Evolutionary conservation across 2,113 vertebrate species (phyloP).

Genomic region (Pomatorhinus ruficollis): DNA sequence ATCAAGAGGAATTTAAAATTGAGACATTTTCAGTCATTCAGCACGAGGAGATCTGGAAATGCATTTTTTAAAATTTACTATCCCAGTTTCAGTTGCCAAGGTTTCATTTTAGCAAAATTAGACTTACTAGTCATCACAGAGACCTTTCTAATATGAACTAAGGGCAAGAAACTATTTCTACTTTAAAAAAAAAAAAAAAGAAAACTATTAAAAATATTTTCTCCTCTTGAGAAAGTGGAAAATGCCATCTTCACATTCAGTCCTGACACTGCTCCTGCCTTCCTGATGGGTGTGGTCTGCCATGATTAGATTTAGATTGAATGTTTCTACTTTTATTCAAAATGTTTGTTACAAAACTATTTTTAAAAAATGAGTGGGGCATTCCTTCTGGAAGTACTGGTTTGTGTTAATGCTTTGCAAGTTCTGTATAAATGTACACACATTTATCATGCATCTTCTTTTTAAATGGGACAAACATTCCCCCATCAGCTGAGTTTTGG

Average conservation of each 20-base stretch:
- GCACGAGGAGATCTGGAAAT: background rate
- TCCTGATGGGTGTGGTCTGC: background rate
- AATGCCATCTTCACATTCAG: background rate
- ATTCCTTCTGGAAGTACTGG: background rate
- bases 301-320: background rate
- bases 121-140: background rate
- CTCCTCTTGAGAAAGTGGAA: background rate
- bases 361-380: rapidly evolving
- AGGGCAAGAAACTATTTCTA: background rate
- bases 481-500: background rate
- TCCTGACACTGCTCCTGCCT: background rate
- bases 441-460: background rate
- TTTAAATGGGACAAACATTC: background rate
- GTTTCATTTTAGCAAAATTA: background rate
- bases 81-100: background rate
- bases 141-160: background rate
- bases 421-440: background rate
- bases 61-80: background rate
- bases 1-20: background rate
- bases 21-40: background rate
- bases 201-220: background rate
- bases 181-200: background rate
- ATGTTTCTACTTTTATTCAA: background rate
- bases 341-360: background rate
- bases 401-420: background rate